A percentile compares a stretch with the other conserved stretches of the same genome.
Conservation (phyloP, 2,888 invertebrate species). For the Caenorhabditis doughertyi region DNA sequence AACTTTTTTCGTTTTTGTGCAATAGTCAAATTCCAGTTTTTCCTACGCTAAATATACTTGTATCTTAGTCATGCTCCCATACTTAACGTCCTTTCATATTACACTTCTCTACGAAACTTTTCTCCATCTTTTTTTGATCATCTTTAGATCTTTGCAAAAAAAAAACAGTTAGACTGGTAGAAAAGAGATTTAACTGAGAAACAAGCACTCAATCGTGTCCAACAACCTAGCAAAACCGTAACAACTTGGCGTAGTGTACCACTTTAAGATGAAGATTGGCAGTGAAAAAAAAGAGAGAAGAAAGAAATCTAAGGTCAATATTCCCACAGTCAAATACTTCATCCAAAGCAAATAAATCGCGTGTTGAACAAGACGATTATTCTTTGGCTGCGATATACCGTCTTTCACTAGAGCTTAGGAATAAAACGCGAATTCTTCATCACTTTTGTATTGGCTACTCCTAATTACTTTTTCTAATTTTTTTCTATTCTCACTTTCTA, state of each 20-base stretch:
- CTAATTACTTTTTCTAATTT: slow-evolving; percentile 9
- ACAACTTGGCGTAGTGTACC: slow-evolving; percentile 55
- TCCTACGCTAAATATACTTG: not conserved
- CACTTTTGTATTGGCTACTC: slow-evolving; percentile 6
- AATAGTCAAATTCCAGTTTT: too few relatives aligned
- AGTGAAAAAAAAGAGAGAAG: slow-evolving; percentile 44
- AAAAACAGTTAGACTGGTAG: slow-evolving; percentile 10
- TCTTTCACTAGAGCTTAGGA: slow-evolving; percentile 59
- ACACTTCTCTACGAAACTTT: not conserved
- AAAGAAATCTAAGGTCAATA: slow-evolving; percentile 68
- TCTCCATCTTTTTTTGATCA: not conserved
- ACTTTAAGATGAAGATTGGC: slow-evolving; percentile 63
- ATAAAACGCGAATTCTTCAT: slow-evolving; percentile 40
- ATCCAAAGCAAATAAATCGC: slow-evolving; percentile 68
- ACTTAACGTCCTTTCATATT: slow-evolving; percentile 1
- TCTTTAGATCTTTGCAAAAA: slow-evolving; percentile 31
- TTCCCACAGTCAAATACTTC: slow-evolving; percentile 70
- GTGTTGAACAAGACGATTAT: slow-evolving; percentile 69
- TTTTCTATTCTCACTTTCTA: not conserved
- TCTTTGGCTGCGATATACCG: slow-evolving; percentile 65
- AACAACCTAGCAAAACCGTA: slow-evolving; percentile 48
- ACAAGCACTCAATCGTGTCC: slow-evolving; percentile 57
- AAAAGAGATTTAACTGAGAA: slow-evolving; percentile 39
- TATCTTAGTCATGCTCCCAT: slow-evolving; percentile 18
- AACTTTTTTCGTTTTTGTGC: too few relatives aligned